Evolutionary conservation across 2,113 vertebrate species (phyloP), one percentile per base, ranked within the genome.

Genomic region (Planiliza haematocheilus): DNA sequence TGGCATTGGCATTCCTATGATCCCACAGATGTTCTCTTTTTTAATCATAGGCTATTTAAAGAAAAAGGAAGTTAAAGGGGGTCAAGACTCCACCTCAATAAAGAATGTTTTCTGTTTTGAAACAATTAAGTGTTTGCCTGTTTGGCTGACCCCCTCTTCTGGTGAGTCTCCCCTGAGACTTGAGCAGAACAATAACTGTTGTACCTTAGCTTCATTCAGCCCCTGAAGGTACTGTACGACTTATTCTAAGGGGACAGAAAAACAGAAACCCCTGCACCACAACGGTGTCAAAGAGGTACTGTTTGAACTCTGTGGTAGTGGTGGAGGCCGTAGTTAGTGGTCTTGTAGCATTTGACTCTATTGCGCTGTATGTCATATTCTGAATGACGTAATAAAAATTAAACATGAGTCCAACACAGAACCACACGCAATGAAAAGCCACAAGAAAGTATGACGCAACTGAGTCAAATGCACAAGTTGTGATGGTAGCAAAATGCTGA

Each of bases 41-140:
- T 91, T 84, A 82, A 88, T 86, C 7, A 4, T 45, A 21, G 58
- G 79, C 78, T 93, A 93, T 91, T 91, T 91, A 90, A 90, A 90
- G 89, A 78, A 83, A 46, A 58, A 89, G 92, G 92, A 92, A 92
- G 89, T 83, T 63, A 84, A 89, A 84, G 43, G 49, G 81, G 79
- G 79, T 79, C 80, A 84, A 82, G 75, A 53, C 91, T 84, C 88
- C 90, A 74, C 90, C 90, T 90, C 69, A 90, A 82, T 86, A 86
- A 88, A 89, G 90, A 89, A 88, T 91, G 89, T 92, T 93, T 92
- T 92, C 82, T 92, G 69, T 85, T 93, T 83, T 86, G 70, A 83
- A 93, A 93, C 91, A 92, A 93, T 93, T 88, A 88, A 82, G 65
- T 74, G 83, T 90, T 89, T 88, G 85, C 88, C 91, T 86, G 75